Percentiles rank a stretch among this genome's conserved stretches.
phyloP scores from a whole-genome alignment of 2,888 invertebrate species.

The Petrolisthes cinctipes region DNA sequence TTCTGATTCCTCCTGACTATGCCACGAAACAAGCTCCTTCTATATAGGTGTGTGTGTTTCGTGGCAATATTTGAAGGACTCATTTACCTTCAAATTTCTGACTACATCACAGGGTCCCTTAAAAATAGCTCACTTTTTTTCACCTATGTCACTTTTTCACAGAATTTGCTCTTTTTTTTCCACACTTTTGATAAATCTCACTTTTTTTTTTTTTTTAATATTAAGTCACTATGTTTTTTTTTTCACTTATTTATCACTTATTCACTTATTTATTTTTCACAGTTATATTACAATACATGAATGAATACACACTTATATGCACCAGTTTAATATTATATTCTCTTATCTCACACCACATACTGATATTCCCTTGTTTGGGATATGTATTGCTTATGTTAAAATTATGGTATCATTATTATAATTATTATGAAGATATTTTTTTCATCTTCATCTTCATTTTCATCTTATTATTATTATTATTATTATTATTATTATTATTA shows the following conservation, averaged over 20 bases:
- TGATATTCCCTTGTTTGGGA: too few species aligned
- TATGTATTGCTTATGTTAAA: too few species aligned
- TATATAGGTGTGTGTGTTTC: too few species aligned
- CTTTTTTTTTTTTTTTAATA: background rate
- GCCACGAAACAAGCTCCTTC: too few species aligned
- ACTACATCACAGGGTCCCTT: background rate
- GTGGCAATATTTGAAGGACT: too few species aligned
- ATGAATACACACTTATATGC: background rate
- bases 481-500: background rate
- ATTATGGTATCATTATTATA: too few species aligned
- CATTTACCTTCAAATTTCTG: background rate
- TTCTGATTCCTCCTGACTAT: too few species aligned
- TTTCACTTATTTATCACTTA: background rate
- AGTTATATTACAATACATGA: background rate
- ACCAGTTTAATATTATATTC: background rate
- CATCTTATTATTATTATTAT: background rate
- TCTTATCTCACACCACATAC: background rate
- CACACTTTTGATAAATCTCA: background rate
- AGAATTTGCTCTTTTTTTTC: background rate
- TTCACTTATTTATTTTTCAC: background rate
- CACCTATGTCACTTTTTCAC: background rate
- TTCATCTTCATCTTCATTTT: too few species aligned
- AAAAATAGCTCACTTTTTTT: background rate
- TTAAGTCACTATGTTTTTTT: too few species aligned
- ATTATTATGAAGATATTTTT: too few species aligned